Conservation (phyloP, 2,888 invertebrate genomes). For the Ophioninae sp. region DNA sequence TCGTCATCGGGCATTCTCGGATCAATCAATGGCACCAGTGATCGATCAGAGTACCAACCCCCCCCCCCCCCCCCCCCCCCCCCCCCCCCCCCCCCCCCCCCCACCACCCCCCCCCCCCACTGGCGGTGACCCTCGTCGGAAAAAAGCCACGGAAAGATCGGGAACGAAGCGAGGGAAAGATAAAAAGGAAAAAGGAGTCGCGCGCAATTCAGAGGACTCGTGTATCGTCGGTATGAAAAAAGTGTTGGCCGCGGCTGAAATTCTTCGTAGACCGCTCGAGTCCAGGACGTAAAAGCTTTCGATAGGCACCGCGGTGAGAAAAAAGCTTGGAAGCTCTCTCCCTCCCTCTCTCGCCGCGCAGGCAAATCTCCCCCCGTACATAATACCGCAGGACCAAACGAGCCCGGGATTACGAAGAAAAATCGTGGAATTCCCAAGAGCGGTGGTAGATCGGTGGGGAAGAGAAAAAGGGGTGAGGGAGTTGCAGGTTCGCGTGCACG, state of each 20-base stretch:
- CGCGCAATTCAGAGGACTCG: slow-evolving; percentile 18
- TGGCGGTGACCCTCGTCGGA: no score
- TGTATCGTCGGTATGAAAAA: not conserved
- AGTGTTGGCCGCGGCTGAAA: not conserved
- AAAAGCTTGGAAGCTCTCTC: slow-evolving; percentile 12
- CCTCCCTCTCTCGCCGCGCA: no score
- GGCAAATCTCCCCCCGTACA: slow-evolving; percentile 34
- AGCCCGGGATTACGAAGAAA: slow-evolving; percentile 65
- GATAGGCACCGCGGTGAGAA: slow-evolving; percentile 36
- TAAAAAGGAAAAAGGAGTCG: not conserved
- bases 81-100: no score
- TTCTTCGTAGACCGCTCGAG: slow-evolving; percentile 12
- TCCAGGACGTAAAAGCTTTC: slow-evolving; percentile 34
- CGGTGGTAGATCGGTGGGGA: slow-evolving; percentile 42
- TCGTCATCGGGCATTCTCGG: no score
- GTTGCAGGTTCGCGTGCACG: slow-evolving; percentile 59
- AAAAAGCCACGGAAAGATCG: no score
- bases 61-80: no score
- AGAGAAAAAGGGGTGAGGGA: slow-evolving; percentile 46
- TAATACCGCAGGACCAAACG: slow-evolving; percentile 43
- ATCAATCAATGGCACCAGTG: no score
- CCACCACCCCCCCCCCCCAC: no score
- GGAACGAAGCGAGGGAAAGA: no score
- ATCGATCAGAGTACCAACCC: no score
- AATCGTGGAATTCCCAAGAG: slow-evolving; percentile 64